Conservation (phyloP, 2,797 vertebrate genomes). For the Hoplostethus mediterraneus region DNA sequence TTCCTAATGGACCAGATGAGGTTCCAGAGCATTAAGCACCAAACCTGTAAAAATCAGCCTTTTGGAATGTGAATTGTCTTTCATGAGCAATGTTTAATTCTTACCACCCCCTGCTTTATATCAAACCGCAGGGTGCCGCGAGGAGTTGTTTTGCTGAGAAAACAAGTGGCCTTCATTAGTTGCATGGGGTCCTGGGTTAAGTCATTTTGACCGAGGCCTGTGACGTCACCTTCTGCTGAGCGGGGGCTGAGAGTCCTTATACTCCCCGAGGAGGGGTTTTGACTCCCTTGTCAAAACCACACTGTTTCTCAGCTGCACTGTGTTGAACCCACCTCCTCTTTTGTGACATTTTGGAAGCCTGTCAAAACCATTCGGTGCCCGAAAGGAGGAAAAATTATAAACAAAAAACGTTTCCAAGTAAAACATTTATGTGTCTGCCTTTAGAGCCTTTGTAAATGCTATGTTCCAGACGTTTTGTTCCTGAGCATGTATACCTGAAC, state of each 20-base stretch:
- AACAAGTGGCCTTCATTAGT: conserved; percentile 20
- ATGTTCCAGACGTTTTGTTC: conserved; percentile 36
- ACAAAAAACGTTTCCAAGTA: conserved; percentile 53
- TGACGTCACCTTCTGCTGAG: conserved; percentile 33
- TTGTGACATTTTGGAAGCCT: conserved; percentile 53
- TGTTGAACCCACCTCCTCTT: conserved; percentile 43
- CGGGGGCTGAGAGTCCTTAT: conserved; percentile 13
- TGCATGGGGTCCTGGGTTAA: conserved; percentile 31
- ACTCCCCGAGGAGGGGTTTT: conserved; percentile 37
- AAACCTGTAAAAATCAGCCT: conserved; percentile 34
- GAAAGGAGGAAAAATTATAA: conserved; percentile 45
- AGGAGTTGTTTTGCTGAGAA: conserved; percentile 15
- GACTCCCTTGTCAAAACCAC: conserved; percentile 20
- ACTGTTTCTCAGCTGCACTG: conserved; percentile 49
- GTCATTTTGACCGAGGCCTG: neutral
- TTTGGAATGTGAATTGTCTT: conserved; percentile 4
- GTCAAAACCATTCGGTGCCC: conserved; percentile 41
- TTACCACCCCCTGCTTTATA: conserved; percentile 11
- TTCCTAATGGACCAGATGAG: conserved; percentile 44
- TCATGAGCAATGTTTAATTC: conserved; percentile 15
- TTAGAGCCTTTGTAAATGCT: conserved; percentile 22
- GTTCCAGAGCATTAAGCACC: conserved; percentile 11
- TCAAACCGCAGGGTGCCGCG: conserved; percentile 8
- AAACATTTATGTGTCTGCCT: conserved; percentile 50
- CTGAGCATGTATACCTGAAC: conserved; percentile 37